Evolutionary conservation across 2,797 vertebrate species (phyloP).

Genomic region (Chaetodon trifasciatus): DNA sequence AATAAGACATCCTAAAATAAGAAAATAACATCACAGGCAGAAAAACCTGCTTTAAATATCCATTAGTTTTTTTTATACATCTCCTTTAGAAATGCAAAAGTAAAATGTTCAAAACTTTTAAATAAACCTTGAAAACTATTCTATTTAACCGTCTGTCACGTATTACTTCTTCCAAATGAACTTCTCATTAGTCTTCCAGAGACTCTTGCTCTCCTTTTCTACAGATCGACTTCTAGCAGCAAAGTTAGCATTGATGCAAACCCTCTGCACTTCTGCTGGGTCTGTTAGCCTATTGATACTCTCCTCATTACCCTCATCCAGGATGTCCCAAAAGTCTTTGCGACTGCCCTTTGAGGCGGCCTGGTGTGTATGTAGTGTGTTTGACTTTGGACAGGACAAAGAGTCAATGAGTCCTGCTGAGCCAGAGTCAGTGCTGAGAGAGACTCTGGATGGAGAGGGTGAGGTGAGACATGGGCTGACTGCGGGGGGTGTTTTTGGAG

Average conservation of each 20-base stretch:
- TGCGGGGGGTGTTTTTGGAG: slow-evolving; percentile 19
- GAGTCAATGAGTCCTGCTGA: neutral
- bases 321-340: slow-evolving; percentile 97
- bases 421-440: neutral
- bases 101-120: neutral
- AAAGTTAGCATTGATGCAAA: slow-evolving; percentile 84
- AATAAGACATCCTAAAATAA: neutral
- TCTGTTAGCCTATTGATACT: slow-evolving; percentile 91
- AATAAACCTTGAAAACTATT: neutral
- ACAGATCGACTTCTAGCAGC: slow-evolving; percentile 63
- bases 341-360: slow-evolving; percentile 80
- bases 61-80: neutral
- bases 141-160: neutral
- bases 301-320: slow-evolving; percentile 92
- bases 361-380: neutral
- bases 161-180: slow-evolving; percentile 92
- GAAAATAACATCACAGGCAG: neutral
- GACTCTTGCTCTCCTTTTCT: slow-evolving; percentile 73
- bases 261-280: slow-evolving; percentile 88
- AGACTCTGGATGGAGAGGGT: neutral
- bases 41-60: neutral
- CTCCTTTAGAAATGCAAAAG: neutral
- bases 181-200: slow-evolving; percentile 95
- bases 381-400: neutral
- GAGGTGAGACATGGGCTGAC: neutral